These are phyloP conservation scores for Drosophila sechellia DNA, from an alignment of 1,140 invertebrate genomes.

Conservation along the genomic window DNA sequence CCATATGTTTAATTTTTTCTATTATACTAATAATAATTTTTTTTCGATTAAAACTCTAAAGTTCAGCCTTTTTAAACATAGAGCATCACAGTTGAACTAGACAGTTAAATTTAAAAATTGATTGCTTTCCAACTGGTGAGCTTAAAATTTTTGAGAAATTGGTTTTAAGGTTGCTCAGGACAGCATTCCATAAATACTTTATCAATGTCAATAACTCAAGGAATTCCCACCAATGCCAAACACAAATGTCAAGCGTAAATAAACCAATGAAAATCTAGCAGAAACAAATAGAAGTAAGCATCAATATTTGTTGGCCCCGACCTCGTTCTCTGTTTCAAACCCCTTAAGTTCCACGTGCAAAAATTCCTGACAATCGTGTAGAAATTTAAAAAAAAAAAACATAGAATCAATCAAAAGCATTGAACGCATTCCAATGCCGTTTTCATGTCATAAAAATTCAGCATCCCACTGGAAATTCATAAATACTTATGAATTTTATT, in stretches of 20 bases:
- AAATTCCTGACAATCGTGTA: slow-evolving; percentile 21
- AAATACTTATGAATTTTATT: neutral
- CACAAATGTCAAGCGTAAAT: slow-evolving; percentile 54
- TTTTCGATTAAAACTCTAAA: too few species aligned
- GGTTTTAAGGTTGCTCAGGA: neutral
- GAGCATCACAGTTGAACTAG: too few species aligned
- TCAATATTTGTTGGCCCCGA: slow-evolving; percentile 37
- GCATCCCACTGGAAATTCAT: slow-evolving; percentile 36
- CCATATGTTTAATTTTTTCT: too few species aligned
- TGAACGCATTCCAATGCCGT: slow-evolving; percentile 11
- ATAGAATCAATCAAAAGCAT: slow-evolving; percentile 37
- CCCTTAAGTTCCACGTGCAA: slow-evolving; percentile 17
- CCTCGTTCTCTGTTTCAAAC: slow-evolving; percentile 3
- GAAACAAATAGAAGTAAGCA: slow-evolving; percentile 47
- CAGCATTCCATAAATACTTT: slow-evolving; percentile 24
- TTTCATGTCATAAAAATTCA: slow-evolving; percentile 6
- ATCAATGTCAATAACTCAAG: slow-evolving; percentile 37
- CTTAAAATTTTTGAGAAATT: neutral
- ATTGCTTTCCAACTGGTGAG: neutral
- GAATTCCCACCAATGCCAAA: slow-evolving; percentile 37
- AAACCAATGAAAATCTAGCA: slow-evolving; percentile 36
- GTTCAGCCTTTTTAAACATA: too few species aligned
- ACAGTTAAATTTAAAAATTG: neutral
- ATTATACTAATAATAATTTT: too few species aligned
- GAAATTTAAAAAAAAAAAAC: slow-evolving; percentile 19